Evolutionary conservation across 2,797 vertebrate genomes (phyloP).

Genomic region (Pseudopleuronectes americanus): DNA sequence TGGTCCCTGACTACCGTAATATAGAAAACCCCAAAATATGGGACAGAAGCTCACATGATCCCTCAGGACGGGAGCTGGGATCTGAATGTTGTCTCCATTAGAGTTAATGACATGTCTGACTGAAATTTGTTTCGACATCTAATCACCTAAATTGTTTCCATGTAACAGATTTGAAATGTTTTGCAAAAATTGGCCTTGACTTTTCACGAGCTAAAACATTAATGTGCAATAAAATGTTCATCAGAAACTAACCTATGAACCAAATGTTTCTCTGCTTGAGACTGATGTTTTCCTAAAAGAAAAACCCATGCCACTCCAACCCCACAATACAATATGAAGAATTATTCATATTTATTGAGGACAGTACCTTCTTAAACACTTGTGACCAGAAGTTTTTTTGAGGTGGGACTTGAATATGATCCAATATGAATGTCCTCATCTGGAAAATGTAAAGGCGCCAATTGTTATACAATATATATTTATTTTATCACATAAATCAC

Average conservation of each 20-base stretch:
- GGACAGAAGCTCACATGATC: constrained; percentile 24
- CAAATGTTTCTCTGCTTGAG: too few species aligned
- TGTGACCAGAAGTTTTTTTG: background rate
- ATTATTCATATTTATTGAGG: constrained; percentile 3
- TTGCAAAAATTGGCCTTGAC: constrained; percentile 40
- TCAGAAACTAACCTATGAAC: background rate
- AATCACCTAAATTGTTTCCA: constrained; percentile 9
- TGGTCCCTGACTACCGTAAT: constrained; percentile 68
- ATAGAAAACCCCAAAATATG: constrained; percentile 42
- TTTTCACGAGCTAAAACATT: constrained; percentile 3
- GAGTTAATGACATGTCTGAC: background rate
- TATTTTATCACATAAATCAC: constrained; percentile 3
- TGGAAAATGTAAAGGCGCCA: constrained; percentile 3
- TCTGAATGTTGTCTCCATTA: constrained; percentile 23
- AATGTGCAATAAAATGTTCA: constrained; percentile 7
- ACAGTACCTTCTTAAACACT: background rate
- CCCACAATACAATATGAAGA: background rate
- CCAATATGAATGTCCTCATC: constrained; percentile 13
- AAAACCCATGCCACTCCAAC: constrained; percentile 11
- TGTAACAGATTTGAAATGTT: constrained; percentile 11
- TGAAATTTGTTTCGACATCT: constrained; percentile 7
- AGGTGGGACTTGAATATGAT: background rate
- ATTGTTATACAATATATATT: constrained; percentile 1
- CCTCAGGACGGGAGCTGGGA: constrained; percentile 22
- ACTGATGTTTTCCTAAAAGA: background rate